phyloP scores from a whole-genome alignment of 1,140 invertebrate genomes.

The Megathymus violae region DNA sequence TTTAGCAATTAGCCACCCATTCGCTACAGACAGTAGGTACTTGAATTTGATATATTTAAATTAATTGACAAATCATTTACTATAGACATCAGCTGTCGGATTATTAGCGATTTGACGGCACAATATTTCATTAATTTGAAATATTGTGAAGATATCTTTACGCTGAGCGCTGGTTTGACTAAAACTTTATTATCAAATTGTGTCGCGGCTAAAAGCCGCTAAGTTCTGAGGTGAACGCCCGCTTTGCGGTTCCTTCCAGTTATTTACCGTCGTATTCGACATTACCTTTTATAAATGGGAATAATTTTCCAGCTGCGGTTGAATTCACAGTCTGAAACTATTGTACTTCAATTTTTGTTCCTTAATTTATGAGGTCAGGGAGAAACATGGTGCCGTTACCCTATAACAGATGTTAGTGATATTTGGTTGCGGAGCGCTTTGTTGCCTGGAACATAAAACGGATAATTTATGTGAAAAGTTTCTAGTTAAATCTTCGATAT shows the following conservation, averaged over 20 bases:
- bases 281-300: slow-evolving; percentile 36
- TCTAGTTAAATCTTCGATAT: too few species aligned
- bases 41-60: too few species aligned
- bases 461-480: too few species aligned
- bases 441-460: not conserved
- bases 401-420: slow-evolving; percentile 11
- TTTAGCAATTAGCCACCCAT: too few species aligned
- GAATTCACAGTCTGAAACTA: slow-evolving; percentile 11
- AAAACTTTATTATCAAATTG: slow-evolving; percentile 15
- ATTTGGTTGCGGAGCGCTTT: not conserved
- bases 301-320: slow-evolving; percentile 25
- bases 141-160: too few species aligned
- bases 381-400: slow-evolving; percentile 16
- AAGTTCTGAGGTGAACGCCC: slow-evolving; percentile 28
- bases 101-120: too few species aligned
- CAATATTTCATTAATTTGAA: too few species aligned
- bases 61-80: too few species aligned
- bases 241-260: slow-evolving; percentile 14
- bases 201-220: slow-evolving; percentile 6
- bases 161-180: not conserved
- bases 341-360: slow-evolving; percentile 20
- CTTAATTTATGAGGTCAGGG: slow-evolving; percentile 17
- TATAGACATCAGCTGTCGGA: too few species aligned
- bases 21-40: too few species aligned
- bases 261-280: slow-evolving; percentile 30